Evolutionary conservation across 2,888 invertebrate genomes (phyloP).

Genomic region (Protodeltote pygarga): DNA sequence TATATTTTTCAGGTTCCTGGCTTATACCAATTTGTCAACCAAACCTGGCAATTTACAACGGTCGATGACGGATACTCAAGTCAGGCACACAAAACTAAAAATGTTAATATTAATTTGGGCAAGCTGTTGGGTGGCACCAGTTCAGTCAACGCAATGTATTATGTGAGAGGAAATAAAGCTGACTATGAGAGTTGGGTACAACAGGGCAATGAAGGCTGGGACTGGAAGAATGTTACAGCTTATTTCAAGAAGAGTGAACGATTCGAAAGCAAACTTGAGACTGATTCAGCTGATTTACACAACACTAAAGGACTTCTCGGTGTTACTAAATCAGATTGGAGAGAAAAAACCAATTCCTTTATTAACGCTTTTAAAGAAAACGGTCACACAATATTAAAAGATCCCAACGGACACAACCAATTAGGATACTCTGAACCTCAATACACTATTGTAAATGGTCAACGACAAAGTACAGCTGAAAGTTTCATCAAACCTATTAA

Average conservation of each 20-base stretch:
- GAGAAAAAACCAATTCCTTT: slow-evolving; percentile 64
- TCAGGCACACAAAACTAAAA: slow-evolving; percentile 52
- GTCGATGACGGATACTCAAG: slow-evolving; percentile 57
- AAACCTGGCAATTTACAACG: slow-evolving; percentile 87
- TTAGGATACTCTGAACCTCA: slow-evolving; percentile 58
- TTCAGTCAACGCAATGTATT: slow-evolving; percentile 88
- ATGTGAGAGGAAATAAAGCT: slow-evolving; percentile 88
- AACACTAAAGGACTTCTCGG: slow-evolving; percentile 54
- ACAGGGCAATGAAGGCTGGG: slow-evolving; percentile 84
- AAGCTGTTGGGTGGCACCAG: slow-evolving; percentile 90
- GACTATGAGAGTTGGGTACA: slow-evolving; percentile 90
- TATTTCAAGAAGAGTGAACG: slow-evolving; percentile 67
- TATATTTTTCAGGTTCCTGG: slow-evolving; percentile 56
- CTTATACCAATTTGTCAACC: slow-evolving; percentile 66
- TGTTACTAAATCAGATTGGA: slow-evolving; percentile 60
- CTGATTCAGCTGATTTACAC: slow-evolving; percentile 64
- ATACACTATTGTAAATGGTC: slow-evolving; percentile 48
- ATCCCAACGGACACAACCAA: slow-evolving; percentile 59
- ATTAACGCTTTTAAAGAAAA: slow-evolving; percentile 59
- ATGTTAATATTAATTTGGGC: slow-evolving; percentile 82
- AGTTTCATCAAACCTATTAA: slow-evolving; percentile 59
- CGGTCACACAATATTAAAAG: slow-evolving; percentile 56
- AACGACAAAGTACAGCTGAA: slow-evolving; percentile 60
- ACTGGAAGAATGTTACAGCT: slow-evolving; percentile 57
- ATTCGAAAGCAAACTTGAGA: slow-evolving; percentile 35